Evolutionary conservation across 1,140 invertebrate genomes (phyloP).

Genomic region (Ectropis grisescens): DNA sequence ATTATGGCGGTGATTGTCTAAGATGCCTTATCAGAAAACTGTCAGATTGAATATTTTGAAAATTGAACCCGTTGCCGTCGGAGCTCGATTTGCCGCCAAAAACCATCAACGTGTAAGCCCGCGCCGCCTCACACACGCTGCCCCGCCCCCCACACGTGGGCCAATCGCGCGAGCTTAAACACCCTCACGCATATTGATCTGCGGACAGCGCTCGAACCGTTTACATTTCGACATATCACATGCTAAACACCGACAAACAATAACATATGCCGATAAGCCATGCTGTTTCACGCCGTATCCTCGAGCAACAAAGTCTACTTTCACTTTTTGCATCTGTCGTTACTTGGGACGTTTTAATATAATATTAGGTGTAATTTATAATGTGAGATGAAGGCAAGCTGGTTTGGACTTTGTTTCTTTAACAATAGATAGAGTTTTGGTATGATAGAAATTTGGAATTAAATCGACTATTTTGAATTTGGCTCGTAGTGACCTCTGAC

Average conservation of each 20-base stretch:
- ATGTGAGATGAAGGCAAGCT: slow-evolving; percentile 7
- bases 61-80: no score
- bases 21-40: no score
- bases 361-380: slow-evolving; percentile 55
- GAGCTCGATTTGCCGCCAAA: slow-evolving; percentile 52
- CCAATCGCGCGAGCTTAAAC: slow-evolving; percentile 51
- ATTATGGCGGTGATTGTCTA: no score
- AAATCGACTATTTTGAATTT: no score
- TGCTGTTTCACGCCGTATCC: no score
- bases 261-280: slow-evolving; percentile 55
- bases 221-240: slow-evolving; percentile 68
- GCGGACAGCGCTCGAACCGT: slow-evolving; percentile 60
- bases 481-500: no score
- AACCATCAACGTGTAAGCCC: slow-evolving; percentile 28
- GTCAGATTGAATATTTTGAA: slow-evolving; percentile 16
- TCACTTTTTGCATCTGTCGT: slow-evolving; percentile 3
- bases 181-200: slow-evolving; percentile 68
- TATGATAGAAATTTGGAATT: no score
- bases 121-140: slow-evolving; percentile 50
- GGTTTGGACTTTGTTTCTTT: no score
- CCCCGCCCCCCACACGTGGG: slow-evolving; percentile 53
- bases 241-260: slow-evolving; percentile 66
- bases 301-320: slow-evolving; percentile 10
- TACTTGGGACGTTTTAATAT: slow-evolving; percentile 17
- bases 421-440: no score